These are phyloP conservation scores for Nemapogon koenigi DNA, from an alignment of 2,888 invertebrate species.

Conservation along the genomic window DNA sequence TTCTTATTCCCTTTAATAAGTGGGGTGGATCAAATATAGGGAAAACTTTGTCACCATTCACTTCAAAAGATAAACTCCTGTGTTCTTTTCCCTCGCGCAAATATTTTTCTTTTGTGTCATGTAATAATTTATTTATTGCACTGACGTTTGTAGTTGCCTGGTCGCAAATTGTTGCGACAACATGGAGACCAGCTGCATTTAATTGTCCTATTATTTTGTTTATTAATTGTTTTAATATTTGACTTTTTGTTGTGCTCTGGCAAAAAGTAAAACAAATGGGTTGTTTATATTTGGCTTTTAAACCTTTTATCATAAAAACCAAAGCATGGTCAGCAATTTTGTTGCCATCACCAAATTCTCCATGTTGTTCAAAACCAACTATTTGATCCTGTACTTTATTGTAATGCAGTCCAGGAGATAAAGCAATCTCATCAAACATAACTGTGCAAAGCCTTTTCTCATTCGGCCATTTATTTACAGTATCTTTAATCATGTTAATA, in stretches of 20 bases:
- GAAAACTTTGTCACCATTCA: slow-evolving; percentile 12
- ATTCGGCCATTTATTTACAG: neutral
- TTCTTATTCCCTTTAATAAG: slow-evolving; percentile 15
- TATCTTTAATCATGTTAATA: neutral
- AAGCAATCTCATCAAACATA: slow-evolving; percentile 1
- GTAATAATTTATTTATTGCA: slow-evolving; percentile 10
- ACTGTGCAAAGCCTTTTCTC: slow-evolving; percentile 1
- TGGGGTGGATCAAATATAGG: slow-evolving; percentile 17
- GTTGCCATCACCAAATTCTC: neutral
- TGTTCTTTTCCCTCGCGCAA: slow-evolving; percentile 4
- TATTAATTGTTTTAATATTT: slow-evolving; percentile 1
- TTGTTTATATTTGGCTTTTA: slow-evolving; percentile 5
- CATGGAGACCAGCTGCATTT: neutral
- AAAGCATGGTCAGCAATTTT: slow-evolving; percentile 9
- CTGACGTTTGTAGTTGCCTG: slow-evolving; percentile 13
- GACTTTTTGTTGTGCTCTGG: slow-evolving; percentile 8
- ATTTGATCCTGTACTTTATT: neutral
- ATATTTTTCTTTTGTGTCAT: slow-evolving; percentile 11
- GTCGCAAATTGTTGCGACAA: slow-evolving; percentile 11
- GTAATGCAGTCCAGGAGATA: neutral
- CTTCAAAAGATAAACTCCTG: slow-evolving; percentile 6
- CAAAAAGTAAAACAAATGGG: slow-evolving; percentile 7
- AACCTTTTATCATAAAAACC: slow-evolving; percentile 6
- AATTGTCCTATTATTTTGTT: neutral
- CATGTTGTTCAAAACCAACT: neutral